Percentiles rank a stretch among this genome's conserved stretches.
phyloP scores from a whole-genome alignment of 2,113 vertebrate species.

The Cryptoleucopteryx plumbea region DNA sequence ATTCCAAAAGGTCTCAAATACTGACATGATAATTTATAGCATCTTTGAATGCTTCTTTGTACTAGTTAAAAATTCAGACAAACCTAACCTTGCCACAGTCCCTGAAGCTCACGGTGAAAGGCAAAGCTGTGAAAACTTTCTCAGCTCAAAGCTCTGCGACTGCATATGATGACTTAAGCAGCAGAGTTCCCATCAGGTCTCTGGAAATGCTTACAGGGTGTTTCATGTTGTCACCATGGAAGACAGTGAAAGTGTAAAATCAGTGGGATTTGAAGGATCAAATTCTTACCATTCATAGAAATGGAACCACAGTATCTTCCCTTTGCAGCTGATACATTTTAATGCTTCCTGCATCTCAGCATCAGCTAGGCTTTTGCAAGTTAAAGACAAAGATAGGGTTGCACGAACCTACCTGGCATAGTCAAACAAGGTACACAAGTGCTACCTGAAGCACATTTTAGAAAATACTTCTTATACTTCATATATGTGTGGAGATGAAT shows the following conservation, averaged over 20 bases:
- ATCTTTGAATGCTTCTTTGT: background rate
- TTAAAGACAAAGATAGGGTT: background rate
- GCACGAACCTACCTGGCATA: background rate
- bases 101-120: background rate
- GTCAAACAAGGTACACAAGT: background rate
- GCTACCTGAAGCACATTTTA: background rate
- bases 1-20: background rate
- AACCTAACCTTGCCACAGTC: background rate
- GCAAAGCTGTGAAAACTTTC: background rate
- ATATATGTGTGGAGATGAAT: background rate
- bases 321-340: background rate
- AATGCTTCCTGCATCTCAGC: background rate
- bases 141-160: background rate
- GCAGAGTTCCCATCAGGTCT: background rate
- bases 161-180: background rate
- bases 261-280: background rate
- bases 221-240: background rate
- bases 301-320: background rate
- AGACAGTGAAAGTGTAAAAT: background rate
- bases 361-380: background rate
- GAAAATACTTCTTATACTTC: background rate
- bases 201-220: background rate
- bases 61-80: background rate
- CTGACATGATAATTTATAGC: background rate
- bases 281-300: background rate